phyloP scores from a whole-genome alignment of 1,140 invertebrate genomes.

The Drosophila fuyamai region DNA sequence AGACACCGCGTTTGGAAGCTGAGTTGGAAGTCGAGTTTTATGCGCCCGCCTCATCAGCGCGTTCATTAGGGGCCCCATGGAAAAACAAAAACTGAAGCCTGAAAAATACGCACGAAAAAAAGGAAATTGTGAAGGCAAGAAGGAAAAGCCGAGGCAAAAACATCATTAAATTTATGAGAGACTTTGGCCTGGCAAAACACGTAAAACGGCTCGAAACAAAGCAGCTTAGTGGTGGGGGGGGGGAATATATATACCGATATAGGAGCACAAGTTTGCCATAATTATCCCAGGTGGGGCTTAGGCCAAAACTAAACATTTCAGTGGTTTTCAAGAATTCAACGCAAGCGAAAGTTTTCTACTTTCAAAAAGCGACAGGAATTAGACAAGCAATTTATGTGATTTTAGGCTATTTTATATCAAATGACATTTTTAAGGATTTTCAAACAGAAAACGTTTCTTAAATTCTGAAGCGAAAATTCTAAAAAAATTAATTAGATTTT shows the following conservation, averaged over 20 bases:
- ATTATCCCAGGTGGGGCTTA: constrained; percentile 34
- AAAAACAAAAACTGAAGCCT: constrained; percentile 30
- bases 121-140: constrained; percentile 15
- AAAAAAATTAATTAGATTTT: no score
- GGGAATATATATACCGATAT: constrained; percentile 15
- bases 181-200: constrained; percentile 58
- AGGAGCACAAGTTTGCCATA: constrained; percentile 34
- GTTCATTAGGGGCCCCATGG: constrained; percentile 61
- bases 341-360: constrained; percentile 12
- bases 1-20: constrained; percentile 47
- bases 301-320: constrained; percentile 37
- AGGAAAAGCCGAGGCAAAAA: constrained; percentile 47
- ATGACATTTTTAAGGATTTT: not conserved
- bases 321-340: constrained; percentile 16
- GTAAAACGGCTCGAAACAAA: constrained; percentile 45
- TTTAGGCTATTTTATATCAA: not conserved
- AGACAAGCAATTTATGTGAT: constrained; percentile 4
- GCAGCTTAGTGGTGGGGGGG: constrained; percentile 11
- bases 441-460: no score
- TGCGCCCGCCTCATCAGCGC: constrained; percentile 72
- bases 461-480: no score
- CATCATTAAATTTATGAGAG: constrained; percentile 79
- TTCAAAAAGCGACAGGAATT: not conserved
- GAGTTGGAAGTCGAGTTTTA: constrained; percentile 36
- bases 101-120: constrained; percentile 25